Evolutionary conservation across 2,888 invertebrate genomes (phyloP), one percentile per base, ranked within the genome.

Genomic region (Xanthorhoe spadicearia): DNA sequence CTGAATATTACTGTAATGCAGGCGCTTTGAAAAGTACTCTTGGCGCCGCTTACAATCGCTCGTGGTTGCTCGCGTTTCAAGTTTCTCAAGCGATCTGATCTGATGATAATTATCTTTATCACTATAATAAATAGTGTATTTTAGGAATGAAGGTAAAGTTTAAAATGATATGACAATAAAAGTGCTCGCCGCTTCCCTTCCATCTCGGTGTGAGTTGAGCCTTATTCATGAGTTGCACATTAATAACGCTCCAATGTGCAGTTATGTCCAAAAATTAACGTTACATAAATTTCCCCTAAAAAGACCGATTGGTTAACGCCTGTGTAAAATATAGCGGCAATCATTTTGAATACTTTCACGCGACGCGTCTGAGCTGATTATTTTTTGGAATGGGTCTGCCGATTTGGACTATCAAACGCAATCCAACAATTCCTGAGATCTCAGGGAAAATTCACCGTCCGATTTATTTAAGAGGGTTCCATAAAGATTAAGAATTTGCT

Each of bases 201-300:
- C n/a, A n/a, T n/a, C n/a, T n/a, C n/a, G n/a, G n/a, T n/a, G n/a
- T n/a, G n/a, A n/a, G n/a, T n/a, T n/a, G n/a, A n/a, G n/a, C n/a
- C n/a, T n/a, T n/a, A 90, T 90, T 87, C 88, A 90, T 87, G 84
- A 83, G 76, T 74, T 73, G 69, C 75, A 79, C 86, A 88, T 88
- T 89, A 88, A 89, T 88, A 85, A 83, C 81, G 77, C 77, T 80
- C 76, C 79, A 79, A 83, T 84, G 83, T 85, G 81, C 84, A 85
- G 82, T 84, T 82, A 81, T 77, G 78, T 81, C 80, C 82, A 83
- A 81, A 85, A 85, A 84, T 82, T 83, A 79, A 80, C 78, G 78
- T 78, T 74, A 79, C 78, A 72, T 73, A 73, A 62, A 77, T 76
- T 61, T 65, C 61, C 38, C 61, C 64, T 72, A 67, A 70, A 62